Percentiles rank a stretch among this genome's conserved stretches.
phyloP scores from a whole-genome alignment of 2,797 vertebrate genomes.

The Epinephelus awoara region DNA sequence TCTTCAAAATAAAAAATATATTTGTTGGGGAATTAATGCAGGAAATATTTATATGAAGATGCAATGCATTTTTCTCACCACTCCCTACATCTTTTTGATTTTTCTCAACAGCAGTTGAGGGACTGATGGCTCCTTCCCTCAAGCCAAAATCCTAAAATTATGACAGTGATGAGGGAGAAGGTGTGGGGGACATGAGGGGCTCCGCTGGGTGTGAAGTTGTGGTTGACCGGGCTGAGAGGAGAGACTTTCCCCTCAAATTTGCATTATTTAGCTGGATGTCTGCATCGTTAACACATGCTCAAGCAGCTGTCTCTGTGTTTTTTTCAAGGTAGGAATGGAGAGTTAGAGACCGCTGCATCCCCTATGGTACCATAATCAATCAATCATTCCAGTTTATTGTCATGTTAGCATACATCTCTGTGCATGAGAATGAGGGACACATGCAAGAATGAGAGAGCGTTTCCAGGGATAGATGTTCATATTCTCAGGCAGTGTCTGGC shows the following conservation, averaged over 20 bases:
- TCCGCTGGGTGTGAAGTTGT: slow-evolving; percentile 64
- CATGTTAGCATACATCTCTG: too few relatives aligned
- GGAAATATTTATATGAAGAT: slow-evolving; percentile 39
- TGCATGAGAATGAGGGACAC: too few relatives aligned
- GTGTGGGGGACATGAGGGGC: slow-evolving; percentile 44
- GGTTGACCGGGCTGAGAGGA: slow-evolving; percentile 46
- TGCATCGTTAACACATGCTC: slow-evolving; percentile 33
- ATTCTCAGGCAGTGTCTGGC: too few relatives aligned
- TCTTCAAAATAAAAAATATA: slow-evolving; percentile 29
- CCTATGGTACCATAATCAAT: not conserved
- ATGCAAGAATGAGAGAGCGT: too few relatives aligned
- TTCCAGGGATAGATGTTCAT: too few relatives aligned
- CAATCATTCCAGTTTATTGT: too few relatives aligned
- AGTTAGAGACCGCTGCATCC: slow-evolving; percentile 12
- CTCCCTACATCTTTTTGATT: slow-evolving; percentile 28
- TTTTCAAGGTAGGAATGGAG: slow-evolving; percentile 15
- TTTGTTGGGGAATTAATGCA: not conserved
- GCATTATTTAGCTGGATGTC: slow-evolving; percentile 59
- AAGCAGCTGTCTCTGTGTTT: slow-evolving; percentile 50
- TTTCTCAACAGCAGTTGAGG: slow-evolving; percentile 23
- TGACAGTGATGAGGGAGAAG: slow-evolving; percentile 62
- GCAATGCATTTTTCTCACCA: slow-evolving; percentile 28
- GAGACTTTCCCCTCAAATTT: slow-evolving; percentile 52
- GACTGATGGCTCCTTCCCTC: slow-evolving; percentile 33
- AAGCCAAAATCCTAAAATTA: slow-evolving; percentile 38